Conservation (phyloP, 1,140 invertebrate species). For the Pomacea maculata region DNA sequence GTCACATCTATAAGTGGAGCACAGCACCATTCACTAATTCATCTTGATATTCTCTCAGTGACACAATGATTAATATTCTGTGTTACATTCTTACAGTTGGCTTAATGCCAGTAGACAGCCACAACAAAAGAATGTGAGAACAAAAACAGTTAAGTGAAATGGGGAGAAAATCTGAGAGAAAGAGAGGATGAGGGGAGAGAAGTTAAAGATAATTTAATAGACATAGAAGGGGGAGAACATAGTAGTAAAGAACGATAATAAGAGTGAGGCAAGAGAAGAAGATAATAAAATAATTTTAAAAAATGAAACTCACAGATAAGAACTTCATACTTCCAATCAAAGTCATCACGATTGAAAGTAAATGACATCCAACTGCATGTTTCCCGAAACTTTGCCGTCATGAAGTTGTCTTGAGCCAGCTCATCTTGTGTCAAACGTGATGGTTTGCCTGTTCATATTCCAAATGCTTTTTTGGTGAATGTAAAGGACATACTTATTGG, state of each 20-base stretch:
- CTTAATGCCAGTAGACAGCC: too few species aligned
- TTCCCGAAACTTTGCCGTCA: slow-evolving; percentile 59
- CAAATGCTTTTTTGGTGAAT: not conserved
- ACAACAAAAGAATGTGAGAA: too few species aligned
- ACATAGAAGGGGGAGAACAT: too few species aligned
- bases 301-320: slow-evolving; percentile 58
- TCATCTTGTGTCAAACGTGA: slow-evolving; percentile 50
- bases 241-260: not conserved
- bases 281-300: not conserved
- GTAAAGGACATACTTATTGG: not conserved
- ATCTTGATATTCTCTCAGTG: too few species aligned
- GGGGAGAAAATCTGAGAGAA: too few species aligned
- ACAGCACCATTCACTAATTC: not conserved
- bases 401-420: slow-evolving; percentile 40
- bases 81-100: too few species aligned
- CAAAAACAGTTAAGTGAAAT: too few species aligned
- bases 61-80: too few species aligned
- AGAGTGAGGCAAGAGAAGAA: not conserved
- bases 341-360: slow-evolving; percentile 60
- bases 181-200: too few species aligned
- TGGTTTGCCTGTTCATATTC: slow-evolving; percentile 54
- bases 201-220: too few species aligned
- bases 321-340: slow-evolving; percentile 64
- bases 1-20: not conserved
- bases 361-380: slow-evolving; percentile 64